Conservation (phyloP, 92 coral and sea anemone genomes). For the Porites cylindrica region DNA sequence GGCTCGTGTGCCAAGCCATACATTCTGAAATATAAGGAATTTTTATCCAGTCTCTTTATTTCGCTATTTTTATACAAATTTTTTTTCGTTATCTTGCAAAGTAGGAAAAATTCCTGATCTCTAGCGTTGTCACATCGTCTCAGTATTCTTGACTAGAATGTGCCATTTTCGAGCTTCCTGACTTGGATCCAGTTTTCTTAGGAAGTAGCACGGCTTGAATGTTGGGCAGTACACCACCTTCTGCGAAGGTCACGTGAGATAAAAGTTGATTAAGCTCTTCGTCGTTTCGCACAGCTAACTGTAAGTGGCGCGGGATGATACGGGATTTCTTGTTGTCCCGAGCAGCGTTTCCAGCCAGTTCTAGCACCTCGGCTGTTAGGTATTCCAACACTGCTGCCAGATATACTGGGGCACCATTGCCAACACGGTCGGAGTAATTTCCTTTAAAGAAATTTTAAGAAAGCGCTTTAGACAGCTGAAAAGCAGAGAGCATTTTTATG, state of each 20-base stretch:
- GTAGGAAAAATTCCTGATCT: no score
- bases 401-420: constrained; percentile 80
- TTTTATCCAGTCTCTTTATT: no score
- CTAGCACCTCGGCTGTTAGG: constrained; percentile 74
- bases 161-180: no score
- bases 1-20: no score
- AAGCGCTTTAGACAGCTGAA: no score
- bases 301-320: constrained; percentile 70
- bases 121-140: no score
- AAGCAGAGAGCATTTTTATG: no score
- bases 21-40: no score
- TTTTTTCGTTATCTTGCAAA: no score
- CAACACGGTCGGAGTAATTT: constrained; percentile 61
- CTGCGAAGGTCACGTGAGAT: constrained; percentile 66
- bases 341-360: constrained; percentile 79
- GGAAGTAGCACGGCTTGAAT: constrained; percentile 70
- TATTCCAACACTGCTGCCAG: constrained; percentile 82
- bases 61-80: no score
- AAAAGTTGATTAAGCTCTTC: constrained; percentile 62
- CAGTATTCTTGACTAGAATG: no score
- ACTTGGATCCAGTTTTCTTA: constrained; percentile 3
- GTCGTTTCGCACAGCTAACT: constrained; percentile 69
- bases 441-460: background rate
- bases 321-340: constrained; percentile 68
- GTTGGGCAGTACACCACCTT: constrained; percentile 75